A percentile compares a stretch with the other conserved stretches of the same genome.
Evolutionary conservation across 1,140 invertebrate species (phyloP).

Genomic region (Diabrotica undecimpunctata): DNA sequence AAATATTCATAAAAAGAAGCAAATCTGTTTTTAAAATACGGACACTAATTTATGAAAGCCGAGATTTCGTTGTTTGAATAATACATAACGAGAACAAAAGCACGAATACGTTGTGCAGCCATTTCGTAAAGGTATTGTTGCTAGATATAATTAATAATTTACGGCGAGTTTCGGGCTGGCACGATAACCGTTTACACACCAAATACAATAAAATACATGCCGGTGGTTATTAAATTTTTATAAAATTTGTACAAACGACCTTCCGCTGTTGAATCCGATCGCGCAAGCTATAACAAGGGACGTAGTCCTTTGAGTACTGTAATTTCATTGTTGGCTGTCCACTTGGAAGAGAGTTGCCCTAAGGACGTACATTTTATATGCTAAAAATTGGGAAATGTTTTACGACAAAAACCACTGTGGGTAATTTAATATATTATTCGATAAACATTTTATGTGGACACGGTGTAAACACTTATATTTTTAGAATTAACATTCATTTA

Average conservation of each 20-base stretch:
- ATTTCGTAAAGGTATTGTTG: constrained; percentile 2
- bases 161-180: neutral
- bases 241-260: neutral
- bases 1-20: neutral
- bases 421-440: too few relatives aligned
- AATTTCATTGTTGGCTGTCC: constrained; percentile 1
- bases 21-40: neutral
- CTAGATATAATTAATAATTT: constrained; percentile 1
- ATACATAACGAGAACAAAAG: constrained; percentile 1
- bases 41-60: neutral
- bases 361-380: neutral
- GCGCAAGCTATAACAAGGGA: neutral
- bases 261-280: neutral
- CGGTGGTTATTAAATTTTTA: neutral
- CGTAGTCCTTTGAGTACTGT: neutral
- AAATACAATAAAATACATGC: constrained; percentile 1
- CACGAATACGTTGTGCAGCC: neutral
- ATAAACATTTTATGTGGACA: too few relatives aligned
- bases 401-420: too few relatives aligned
- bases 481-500: too few relatives aligned
- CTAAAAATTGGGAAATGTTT: too few relatives aligned
- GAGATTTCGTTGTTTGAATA: neutral
- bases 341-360: neutral
- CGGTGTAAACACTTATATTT: too few relatives aligned
- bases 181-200: constrained; percentile 1